Evolutionary conservation across 2,797 vertebrate species (phyloP), one percentile per base, ranked within the genome.

Genomic region (Melanotaenia trifasciata): DNA sequence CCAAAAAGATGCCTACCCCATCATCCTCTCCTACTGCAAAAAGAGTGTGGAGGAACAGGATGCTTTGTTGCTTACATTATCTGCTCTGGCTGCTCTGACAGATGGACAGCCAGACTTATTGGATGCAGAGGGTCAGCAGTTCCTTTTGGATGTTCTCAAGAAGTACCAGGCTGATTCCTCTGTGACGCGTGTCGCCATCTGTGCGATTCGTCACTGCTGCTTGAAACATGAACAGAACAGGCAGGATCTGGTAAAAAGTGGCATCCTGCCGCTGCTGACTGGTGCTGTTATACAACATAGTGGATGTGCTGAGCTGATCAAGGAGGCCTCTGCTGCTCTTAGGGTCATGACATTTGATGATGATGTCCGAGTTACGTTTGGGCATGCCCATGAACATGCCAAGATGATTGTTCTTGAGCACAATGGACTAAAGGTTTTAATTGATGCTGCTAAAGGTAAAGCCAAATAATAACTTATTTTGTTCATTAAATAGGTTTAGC

Each of bases 201-300:
- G 94, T 0, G 78, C 92, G 0, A 61, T 97, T 0, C 94, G 96
- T 0, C 93, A 96, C 1, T 95, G 93, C 83, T 97, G 96, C 73
- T 87, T 99, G 81, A 98, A 97, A 45, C 98, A 99, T 0, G 98
- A 99, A 90, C 96, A 93, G 84, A 99, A 99, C 81, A 85, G 97
- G 5, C 97, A 97, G 92, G 94, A 87, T 89, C 87, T 99, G 38
- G 96, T 97, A 13, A 96, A 95, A 84, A 94, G 81, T 0, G 96
- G 97, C 0, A 51, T 95, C 51, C 87, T 99, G 50, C 80, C 94
- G 0, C 84, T 96, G 0, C 93, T 99, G 40, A 95, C 94, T 0
- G 71, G 73, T 0, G 94, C 95, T 24, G 87, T 96, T 0, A 20
- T 61, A 2, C 90, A 14, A 56, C 96, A 98, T 5, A 57, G 86